Conservation (phyloP, 1,140 invertebrate genomes). For the Leguminivora glycinivorella region DNA sequence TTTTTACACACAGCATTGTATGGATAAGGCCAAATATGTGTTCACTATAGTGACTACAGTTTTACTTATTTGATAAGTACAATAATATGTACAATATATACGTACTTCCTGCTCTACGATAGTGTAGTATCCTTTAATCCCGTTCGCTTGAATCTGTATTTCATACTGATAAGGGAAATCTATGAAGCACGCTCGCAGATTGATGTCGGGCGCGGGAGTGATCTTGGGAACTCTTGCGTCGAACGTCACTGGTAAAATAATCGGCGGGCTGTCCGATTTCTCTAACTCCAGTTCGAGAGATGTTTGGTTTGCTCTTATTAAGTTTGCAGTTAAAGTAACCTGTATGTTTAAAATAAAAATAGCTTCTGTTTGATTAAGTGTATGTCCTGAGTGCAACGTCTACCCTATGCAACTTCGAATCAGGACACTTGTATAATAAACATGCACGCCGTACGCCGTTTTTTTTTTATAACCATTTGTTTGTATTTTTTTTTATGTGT, state of each 20-base stretch:
- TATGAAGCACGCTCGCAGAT: constrained; percentile 60
- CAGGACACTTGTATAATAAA: too few species aligned
- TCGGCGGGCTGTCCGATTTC: constrained; percentile 67
- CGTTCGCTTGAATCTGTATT: constrained; percentile 51
- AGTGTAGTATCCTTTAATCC: constrained; percentile 64
- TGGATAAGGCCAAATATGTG: too few species aligned
- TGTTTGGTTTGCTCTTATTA: constrained; percentile 64
- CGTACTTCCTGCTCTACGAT: constrained; percentile 55
- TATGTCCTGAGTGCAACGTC: too few species aligned
- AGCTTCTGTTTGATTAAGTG: too few species aligned
- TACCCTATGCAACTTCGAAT: too few species aligned
- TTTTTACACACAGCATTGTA: too few species aligned
- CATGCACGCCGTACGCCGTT: too few species aligned
- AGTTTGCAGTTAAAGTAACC: constrained; percentile 68
- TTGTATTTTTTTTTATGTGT: too few species aligned
- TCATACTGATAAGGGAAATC: constrained; percentile 58
- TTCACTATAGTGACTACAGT: background rate
- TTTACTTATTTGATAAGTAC: too few species aligned
- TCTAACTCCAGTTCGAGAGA: constrained; percentile 65
- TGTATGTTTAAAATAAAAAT: constrained; percentile 35
- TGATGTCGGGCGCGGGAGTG: constrained; percentile 58
- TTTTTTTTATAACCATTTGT: too few species aligned
- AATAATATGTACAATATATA: constrained; percentile 15
- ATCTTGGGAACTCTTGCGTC: constrained; percentile 63
- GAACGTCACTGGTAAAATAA: constrained; percentile 60